Conservation (phyloP, 2,113 vertebrate species). For the Sceloporus undulatus region DNA sequence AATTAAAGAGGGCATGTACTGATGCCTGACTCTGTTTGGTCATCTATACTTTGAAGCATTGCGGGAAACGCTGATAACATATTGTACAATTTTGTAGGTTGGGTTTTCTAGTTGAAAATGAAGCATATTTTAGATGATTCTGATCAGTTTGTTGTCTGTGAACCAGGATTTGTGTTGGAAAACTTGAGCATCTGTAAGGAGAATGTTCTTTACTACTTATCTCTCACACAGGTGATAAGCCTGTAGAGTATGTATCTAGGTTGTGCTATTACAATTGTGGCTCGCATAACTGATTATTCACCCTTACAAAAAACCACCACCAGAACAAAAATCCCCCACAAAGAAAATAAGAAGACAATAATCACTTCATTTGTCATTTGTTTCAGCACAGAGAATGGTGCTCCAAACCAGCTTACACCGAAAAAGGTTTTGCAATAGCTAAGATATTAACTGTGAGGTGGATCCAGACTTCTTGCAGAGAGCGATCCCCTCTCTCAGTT, state of each 20-base stretch:
- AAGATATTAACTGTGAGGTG: neutral
- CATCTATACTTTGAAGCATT: neutral
- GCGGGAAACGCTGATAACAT: neutral
- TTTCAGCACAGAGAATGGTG: neutral
- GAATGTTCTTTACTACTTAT: no score
- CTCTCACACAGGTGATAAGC: neutral
- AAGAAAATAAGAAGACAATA: neutral
- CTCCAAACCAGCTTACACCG: neutral
- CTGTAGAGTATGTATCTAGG: neutral
- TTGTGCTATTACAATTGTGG: neutral
- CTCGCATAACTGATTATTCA: neutral
- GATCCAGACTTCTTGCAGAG: neutral
- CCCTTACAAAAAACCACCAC: neutral
- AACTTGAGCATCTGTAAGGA: neutral
- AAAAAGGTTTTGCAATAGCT: neutral
- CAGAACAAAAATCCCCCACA: neutral
- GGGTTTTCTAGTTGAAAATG: neutral
- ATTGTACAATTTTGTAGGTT: neutral
- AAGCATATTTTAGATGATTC: neutral
- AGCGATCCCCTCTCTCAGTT: no score
- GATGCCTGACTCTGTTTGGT: neutral
- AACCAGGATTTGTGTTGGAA: neutral
- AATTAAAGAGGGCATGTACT: constrained; percentile 67
- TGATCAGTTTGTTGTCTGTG: neutral
- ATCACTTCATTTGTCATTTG: neutral